Percentiles rank a stretch among this genome's conserved stretches.
Conservation (phyloP, 2,888 invertebrate species). For the Melieria crassipennis region DNA sequence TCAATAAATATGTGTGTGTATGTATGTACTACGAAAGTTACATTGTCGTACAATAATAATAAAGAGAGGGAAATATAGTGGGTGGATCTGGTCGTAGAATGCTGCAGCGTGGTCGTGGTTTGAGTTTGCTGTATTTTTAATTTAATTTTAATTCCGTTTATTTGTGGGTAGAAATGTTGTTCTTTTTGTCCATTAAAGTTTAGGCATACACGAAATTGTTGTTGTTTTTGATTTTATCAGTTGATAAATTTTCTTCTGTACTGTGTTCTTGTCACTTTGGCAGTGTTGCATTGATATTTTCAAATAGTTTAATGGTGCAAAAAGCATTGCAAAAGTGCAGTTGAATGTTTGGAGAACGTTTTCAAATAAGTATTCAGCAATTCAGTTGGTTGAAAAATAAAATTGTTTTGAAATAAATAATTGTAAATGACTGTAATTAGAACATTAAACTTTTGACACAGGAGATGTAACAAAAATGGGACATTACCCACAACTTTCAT, state of each 20-base stretch:
- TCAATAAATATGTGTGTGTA: background rate
- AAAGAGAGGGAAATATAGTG: background rate
- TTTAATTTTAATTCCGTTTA: background rate
- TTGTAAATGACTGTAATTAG: too few relatives aligned
- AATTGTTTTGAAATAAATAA: background rate
- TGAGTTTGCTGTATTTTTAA: background rate
- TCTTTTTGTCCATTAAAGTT: too few relatives aligned
- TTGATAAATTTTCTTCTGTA: background rate
- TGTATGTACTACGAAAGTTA: background rate
- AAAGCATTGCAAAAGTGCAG: background rate
- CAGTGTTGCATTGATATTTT: background rate
- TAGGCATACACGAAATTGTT: too few relatives aligned
- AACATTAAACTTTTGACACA: too few relatives aligned
- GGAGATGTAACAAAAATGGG: too few relatives aligned
- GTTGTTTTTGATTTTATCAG: too few relatives aligned
- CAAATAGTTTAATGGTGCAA: background rate
- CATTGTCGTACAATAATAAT: background rate
- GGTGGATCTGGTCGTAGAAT: background rate
- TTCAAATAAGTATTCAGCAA: background rate
- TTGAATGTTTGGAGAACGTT: background rate
- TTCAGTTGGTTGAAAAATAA: background rate
- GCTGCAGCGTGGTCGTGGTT: slow-evolving; percentile 1
- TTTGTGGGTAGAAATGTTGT: background rate
- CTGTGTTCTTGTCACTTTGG: background rate
- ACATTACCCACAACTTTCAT: too few relatives aligned